A percentile compares a stretch with the other conserved stretches of the same genome.
These are phyloP conservation scores for Nicator chloris DNA, from an alignment of 2,113 vertebrate genomes.

Conservation along the genomic window DNA sequence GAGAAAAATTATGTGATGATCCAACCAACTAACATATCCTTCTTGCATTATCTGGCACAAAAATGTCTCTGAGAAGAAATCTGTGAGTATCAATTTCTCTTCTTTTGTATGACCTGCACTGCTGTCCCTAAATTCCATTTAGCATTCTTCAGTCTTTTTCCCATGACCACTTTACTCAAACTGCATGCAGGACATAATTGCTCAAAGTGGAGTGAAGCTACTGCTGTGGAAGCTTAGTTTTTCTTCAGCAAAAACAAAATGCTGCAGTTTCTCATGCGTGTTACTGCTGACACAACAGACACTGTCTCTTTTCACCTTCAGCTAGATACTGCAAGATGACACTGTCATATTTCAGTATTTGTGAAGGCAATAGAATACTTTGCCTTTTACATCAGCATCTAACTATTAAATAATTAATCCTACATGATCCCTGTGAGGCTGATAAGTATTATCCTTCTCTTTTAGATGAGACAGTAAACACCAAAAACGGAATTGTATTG, in stretches of 20 bases:
- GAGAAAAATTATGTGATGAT: not conserved
- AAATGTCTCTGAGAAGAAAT: not conserved
- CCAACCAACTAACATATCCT: not conserved
- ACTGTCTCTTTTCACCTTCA: not conserved
- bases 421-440: not conserved
- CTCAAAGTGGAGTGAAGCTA: not conserved
- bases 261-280: not conserved
- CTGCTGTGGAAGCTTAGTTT: not conserved
- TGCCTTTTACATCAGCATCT: not conserved
- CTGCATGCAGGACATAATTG: not conserved
- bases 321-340: not conserved
- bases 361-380: not conserved
- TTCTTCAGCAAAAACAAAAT: not conserved
- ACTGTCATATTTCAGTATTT: not conserved
- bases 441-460: constrained; percentile 25
- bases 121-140: not conserved
- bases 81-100: not conserved
- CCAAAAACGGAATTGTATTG: not conserved
- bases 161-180: not conserved
- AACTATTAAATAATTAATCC: constrained; percentile 36
- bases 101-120: not conserved
- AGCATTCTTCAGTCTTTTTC: not conserved
- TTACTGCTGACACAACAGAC: not conserved
- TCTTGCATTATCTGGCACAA: not conserved
- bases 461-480: not conserved